phyloP scores from a whole-genome alignment of 2,113 vertebrate genomes.

The Steatornis caripensis region DNA sequence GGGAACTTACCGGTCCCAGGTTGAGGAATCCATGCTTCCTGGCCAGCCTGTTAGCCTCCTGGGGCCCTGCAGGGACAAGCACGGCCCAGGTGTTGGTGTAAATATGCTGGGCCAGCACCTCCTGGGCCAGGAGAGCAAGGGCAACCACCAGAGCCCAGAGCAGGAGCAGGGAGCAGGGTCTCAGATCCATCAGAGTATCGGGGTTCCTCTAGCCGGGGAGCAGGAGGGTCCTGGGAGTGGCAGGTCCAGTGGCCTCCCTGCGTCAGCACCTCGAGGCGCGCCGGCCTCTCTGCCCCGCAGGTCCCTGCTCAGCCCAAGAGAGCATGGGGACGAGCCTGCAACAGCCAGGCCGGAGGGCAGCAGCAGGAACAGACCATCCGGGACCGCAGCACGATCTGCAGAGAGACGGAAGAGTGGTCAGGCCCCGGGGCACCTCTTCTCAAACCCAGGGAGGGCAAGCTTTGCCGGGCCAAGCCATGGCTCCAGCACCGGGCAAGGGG shows the following conservation, averaged over 20 bases:
- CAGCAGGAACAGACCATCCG: not conserved
- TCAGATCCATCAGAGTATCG: slow-evolving; percentile 74
- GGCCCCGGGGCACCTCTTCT: not conserved
- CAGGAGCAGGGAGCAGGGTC: slow-evolving; percentile 61
- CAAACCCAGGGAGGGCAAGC: not conserved
- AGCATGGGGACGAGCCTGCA: not conserved
- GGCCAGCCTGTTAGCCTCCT: slow-evolving; percentile 83
- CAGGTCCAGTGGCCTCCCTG: not conserved
- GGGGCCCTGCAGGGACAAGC: slow-evolving; percentile 78
- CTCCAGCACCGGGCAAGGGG: fast-evolving
- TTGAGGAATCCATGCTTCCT: slow-evolving; percentile 90
- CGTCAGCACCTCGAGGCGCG: not conserved
- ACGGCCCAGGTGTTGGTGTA: slow-evolving; percentile 96
- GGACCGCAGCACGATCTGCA: not conserved
- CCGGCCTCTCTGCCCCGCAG: not conserved
- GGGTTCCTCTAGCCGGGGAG: slow-evolving; percentile 3
- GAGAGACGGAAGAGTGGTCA: not conserved
- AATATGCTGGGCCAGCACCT: slow-evolving; percentile 71
- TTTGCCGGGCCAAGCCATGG: fast-evolving
- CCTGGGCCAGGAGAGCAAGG: slow-evolving; percentile 67
- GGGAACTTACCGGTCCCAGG: slow-evolving; percentile 82
- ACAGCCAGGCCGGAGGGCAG: not conserved
- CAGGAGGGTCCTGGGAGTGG: not conserved
- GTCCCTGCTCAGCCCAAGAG: not conserved
- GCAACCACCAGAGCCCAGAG: slow-evolving; percentile 80